Conservation (phyloP, 2,888 invertebrate genomes). For the Epinotia demarniana region DNA sequence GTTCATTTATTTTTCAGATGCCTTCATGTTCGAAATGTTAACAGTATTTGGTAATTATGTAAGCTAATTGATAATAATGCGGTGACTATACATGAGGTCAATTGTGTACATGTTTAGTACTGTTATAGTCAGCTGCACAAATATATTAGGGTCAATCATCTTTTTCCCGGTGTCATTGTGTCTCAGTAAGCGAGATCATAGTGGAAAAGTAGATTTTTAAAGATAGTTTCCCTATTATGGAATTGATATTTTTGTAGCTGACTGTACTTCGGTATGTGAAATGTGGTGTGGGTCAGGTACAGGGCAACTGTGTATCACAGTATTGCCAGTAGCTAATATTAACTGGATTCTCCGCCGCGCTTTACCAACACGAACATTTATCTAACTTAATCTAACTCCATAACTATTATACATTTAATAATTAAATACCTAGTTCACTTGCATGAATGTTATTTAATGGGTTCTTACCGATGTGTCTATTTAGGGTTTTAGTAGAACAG, state of each 20-base stretch:
- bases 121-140: too few relatives aligned
- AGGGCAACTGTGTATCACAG: too few relatives aligned
- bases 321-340: too few relatives aligned
- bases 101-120: too few relatives aligned
- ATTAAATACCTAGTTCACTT: slow-evolving; percentile 11
- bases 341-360: not conserved
- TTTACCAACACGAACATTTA: not conserved
- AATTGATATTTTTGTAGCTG: not conserved
- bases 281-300: too few relatives aligned
- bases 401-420: not conserved
- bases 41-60: slow-evolving; percentile 3
- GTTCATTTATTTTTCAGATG: not conserved
- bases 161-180: too few relatives aligned
- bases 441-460: slow-evolving; percentile 5
- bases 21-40: slow-evolving; percentile 14
- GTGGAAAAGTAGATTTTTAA: too few relatives aligned
- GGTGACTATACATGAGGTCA: not conserved
- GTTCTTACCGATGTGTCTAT: not conserved
- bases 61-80: not conserved
- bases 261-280: not conserved
- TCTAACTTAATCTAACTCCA: not conserved
- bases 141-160: too few relatives aligned
- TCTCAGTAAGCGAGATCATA: too few relatives aligned
- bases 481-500: not conserved
- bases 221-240: too few relatives aligned